Conservation (phyloP, 2,888 invertebrate genomes). For the Nomada lathburiana region DNA sequence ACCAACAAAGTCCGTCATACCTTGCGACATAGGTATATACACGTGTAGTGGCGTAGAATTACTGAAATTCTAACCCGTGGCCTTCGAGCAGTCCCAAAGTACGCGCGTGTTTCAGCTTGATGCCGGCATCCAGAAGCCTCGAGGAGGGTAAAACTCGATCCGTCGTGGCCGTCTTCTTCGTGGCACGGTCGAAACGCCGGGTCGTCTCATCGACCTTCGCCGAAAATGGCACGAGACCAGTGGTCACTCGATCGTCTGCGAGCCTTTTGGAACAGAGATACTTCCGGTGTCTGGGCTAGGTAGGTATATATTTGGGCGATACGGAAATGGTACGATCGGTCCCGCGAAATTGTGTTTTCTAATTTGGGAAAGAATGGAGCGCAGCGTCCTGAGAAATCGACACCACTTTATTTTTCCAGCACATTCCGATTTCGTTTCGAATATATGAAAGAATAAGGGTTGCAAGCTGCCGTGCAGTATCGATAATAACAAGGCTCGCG, state of each 20-base stretch:
- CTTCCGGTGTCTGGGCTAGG: slow-evolving; percentile 3
- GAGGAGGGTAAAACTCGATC: slow-evolving; percentile 54
- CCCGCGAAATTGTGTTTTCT: not conserved
- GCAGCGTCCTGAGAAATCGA: too few species aligned
- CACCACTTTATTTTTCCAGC: too few species aligned
- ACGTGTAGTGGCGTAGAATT: slow-evolving; percentile 64
- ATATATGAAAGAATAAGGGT: too few species aligned
- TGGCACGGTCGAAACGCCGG: not conserved
- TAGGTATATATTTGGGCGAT: not conserved
- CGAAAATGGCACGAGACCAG: slow-evolving; percentile 10
- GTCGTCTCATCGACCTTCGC: slow-evolving; percentile 7
- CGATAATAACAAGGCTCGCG: too few species aligned
- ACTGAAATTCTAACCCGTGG: slow-evolving; percentile 68
- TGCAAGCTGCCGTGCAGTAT: too few species aligned
- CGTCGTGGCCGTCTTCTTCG: slow-evolving; percentile 20
- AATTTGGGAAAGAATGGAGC: too few species aligned
- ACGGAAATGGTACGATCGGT: not conserved
- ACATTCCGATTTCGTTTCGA: too few species aligned
- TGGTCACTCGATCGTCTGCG: slow-evolving; percentile 4
- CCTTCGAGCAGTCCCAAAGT: slow-evolving; percentile 42
- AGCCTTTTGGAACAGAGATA: not conserved
- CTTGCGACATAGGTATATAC: slow-evolving; percentile 26
- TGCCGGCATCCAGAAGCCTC: slow-evolving; percentile 57
- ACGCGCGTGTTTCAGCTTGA: slow-evolving; percentile 59
- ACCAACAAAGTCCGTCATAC: slow-evolving; percentile 11